phyloP scores from a whole-genome alignment of 2,797 vertebrate species.

The Sebastolobus altivelis region DNA sequence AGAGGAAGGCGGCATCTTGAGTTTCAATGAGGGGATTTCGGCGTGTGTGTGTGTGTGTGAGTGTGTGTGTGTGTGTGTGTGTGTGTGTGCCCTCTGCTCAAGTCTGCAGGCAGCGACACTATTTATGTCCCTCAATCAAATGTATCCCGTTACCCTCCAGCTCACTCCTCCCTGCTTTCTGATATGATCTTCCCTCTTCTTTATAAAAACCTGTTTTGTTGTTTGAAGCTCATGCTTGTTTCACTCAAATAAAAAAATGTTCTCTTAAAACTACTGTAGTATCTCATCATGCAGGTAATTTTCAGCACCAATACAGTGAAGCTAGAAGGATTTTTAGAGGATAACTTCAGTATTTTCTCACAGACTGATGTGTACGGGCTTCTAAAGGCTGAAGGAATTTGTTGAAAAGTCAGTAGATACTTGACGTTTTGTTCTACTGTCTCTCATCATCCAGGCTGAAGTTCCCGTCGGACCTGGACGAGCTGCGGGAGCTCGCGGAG shows the following conservation, averaged over 20 bases:
- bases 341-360: not conserved
- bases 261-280: not conserved
- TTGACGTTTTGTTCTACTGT: not conserved
- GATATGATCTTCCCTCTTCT: not conserved
- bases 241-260: not conserved
- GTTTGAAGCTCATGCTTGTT: not conserved
- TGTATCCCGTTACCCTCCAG: slow-evolving; percentile 63
- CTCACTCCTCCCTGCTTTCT: not conserved
- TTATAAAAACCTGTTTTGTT: not conserved
- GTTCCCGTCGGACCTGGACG: slow-evolving; percentile 94
- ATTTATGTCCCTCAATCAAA: slow-evolving; percentile 74
- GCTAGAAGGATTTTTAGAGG: not conserved
- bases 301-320: not conserved
- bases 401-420: not conserved
- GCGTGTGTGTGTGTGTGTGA: slow-evolving; percentile 26
- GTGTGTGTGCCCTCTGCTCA: slow-evolving; percentile 19
- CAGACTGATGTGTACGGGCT: not conserved
- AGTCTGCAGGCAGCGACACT: slow-evolving; percentile 52
- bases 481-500: slow-evolving; percentile 90
- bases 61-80: slow-evolving; percentile 32
- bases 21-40: slow-evolving; percentile 56
- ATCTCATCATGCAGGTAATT: not conserved
- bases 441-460: slow-evolving; percentile 80
- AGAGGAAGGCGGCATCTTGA: slow-evolving; percentile 60
- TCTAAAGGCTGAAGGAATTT: not conserved